Evolutionary conservation across 2,113 vertebrate genomes (phyloP).

Genomic region (Entelurus aequoreus): DNA sequence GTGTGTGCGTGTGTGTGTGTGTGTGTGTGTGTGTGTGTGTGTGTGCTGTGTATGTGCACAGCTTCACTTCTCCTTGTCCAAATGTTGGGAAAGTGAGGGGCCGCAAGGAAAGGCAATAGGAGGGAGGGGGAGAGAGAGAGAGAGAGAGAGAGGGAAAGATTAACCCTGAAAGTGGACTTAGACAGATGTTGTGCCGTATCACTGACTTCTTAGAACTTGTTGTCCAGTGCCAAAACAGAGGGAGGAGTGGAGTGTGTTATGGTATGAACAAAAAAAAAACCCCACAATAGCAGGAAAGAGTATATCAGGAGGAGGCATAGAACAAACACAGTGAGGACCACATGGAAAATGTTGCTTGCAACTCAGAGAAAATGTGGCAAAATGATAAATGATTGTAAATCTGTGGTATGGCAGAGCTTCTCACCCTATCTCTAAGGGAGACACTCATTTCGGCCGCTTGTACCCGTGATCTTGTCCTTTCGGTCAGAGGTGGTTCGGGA

Average conservation of each 20-base stretch:
- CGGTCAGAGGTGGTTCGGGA: no score
- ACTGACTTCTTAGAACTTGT: slow-evolving; percentile 59
- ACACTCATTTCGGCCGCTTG: no score
- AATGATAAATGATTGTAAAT: no score
- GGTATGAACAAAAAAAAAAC: slow-evolving; percentile 37
- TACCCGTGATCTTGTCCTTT: no score
- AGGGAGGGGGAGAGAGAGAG: slow-evolving; percentile 32
- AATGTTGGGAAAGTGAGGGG: slow-evolving; percentile 65
- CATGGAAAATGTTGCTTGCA: slow-evolving; percentile 43
- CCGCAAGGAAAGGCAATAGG: slow-evolving; percentile 60
- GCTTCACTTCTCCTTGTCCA: slow-evolving; percentile 55
- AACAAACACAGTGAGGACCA: slow-evolving; percentile 59
- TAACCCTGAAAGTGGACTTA: slow-evolving; percentile 47
- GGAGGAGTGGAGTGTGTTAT: slow-evolving; percentile 38
- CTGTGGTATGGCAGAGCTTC: no score
- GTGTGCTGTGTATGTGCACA: slow-evolving; percentile 21
- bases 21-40: slow-evolving; percentile 7
- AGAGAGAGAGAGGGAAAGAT: slow-evolving; percentile 34
- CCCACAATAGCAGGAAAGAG: slow-evolving; percentile 73
- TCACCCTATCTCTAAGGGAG: no score
- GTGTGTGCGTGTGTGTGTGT: slow-evolving; percentile 5
- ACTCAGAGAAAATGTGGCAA: no score
- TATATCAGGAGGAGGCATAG: slow-evolving; percentile 63
- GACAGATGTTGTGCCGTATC: slow-evolving; percentile 42
- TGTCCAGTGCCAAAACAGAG: slow-evolving; percentile 56